Percentiles rank a stretch among this genome's conserved stretches.
phyloP scores from a whole-genome alignment of 2,797 vertebrate species.

The Dendrocincla tyrannina region DNA sequence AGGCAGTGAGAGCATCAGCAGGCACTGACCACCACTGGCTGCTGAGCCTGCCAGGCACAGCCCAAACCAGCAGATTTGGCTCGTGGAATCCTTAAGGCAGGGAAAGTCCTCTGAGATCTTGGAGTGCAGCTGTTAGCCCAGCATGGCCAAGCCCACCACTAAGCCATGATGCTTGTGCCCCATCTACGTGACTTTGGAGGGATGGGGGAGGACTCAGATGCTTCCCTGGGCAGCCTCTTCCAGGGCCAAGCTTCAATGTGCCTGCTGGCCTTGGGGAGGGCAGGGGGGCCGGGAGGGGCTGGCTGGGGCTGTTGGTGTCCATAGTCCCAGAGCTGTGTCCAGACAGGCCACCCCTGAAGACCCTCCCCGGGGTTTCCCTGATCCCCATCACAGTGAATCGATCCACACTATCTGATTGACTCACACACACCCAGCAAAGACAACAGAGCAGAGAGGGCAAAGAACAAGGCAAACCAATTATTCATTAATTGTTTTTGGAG shows the following conservation, averaged over 20 bases:
- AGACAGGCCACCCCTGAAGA: rapidly evolving
- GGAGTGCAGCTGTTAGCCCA: background rate
- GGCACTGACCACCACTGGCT: background rate
- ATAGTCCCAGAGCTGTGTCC: rapidly evolving
- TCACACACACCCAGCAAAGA: background rate
- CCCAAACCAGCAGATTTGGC: background rate
- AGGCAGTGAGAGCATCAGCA: background rate
- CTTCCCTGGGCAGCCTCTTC: background rate
- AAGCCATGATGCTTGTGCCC: background rate
- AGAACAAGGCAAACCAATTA: slow-evolving; percentile 4
- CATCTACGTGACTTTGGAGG: rapidly evolving
- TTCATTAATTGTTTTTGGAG: background rate
- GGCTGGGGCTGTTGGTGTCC: background rate
- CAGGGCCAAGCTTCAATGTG: background rate
- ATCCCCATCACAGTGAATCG: background rate
- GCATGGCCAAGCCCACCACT: background rate
- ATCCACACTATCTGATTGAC: background rate
- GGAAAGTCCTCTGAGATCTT: background rate
- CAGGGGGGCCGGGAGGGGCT: background rate
- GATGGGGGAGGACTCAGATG: background rate
- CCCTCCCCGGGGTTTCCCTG: background rate
- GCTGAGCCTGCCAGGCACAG: background rate
- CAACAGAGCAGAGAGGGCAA: background rate
- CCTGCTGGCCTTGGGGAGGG: background rate
- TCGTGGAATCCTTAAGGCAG: background rate